phyloP scores from a whole-genome alignment of 1,140 invertebrate genomes.

The Lysiphlebus fabarum region DNA sequence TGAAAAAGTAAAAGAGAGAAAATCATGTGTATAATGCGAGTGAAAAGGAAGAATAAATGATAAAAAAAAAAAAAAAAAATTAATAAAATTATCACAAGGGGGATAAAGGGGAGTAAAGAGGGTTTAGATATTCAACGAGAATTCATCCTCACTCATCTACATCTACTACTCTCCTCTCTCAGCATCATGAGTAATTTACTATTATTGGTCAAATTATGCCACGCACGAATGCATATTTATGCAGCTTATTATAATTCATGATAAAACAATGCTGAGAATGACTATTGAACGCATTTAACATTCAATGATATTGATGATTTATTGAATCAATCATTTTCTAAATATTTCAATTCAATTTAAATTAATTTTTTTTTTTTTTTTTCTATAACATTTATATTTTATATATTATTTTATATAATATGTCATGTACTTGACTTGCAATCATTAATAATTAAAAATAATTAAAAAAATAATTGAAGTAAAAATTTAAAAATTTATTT shows the following conservation, averaged over 20 bases:
- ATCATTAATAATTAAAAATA: background rate
- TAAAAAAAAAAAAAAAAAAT: too few relatives aligned
- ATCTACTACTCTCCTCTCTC: slow-evolving; percentile 19
- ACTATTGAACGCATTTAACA: slow-evolving; percentile 43
- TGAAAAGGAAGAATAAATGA: too few relatives aligned
- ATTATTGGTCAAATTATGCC: slow-evolving; percentile 57
- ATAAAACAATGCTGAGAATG: slow-evolving; percentile 52
- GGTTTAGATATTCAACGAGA: background rate
- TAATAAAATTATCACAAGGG: too few relatives aligned
- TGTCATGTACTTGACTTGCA: background rate
- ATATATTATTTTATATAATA: too few relatives aligned
- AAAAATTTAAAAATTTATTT: too few relatives aligned
- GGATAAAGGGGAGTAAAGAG: background rate
- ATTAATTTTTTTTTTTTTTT: background rate
- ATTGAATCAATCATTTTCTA: background rate
- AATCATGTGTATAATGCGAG: too few relatives aligned
- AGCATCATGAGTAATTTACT: slow-evolving; percentile 53
- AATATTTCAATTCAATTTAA: background rate
- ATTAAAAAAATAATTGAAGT: too few relatives aligned
- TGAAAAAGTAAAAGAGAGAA: background rate
- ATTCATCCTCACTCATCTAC: background rate
- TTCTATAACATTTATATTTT: too few relatives aligned
- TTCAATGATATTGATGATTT: slow-evolving; percentile 9
- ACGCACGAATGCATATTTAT: slow-evolving; percentile 56
- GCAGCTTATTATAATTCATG: slow-evolving; percentile 56